Percentiles rank a stretch among this genome's conserved stretches.
phyloP scores from a whole-genome alignment of 2,888 invertebrate genomes.

The Homarus gammarus region DNA sequence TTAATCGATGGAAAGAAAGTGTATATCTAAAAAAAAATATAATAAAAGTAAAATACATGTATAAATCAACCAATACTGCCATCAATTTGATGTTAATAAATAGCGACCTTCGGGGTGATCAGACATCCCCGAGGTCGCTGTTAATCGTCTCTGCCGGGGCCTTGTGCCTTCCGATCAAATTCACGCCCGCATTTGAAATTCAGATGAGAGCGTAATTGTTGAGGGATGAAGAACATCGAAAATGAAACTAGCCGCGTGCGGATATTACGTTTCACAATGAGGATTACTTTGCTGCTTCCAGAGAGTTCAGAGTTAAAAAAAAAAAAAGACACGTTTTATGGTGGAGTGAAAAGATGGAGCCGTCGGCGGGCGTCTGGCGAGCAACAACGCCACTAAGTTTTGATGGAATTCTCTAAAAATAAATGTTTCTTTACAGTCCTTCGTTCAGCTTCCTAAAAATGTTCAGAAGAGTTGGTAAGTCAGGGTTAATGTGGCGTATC shows the following conservation, averaged over 20 bases:
- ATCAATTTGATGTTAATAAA: too few relatives aligned
- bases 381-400: background rate
- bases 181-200: constrained; percentile 7
- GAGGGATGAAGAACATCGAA: background rate
- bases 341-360: background rate
- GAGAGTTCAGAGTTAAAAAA: background rate
- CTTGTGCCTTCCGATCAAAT: background rate
- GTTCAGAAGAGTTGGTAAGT: too few relatives aligned
- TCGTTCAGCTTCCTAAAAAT: too few relatives aligned
- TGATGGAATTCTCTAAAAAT: background rate
- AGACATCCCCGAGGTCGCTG: background rate
- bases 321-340: background rate
- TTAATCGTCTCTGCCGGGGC: background rate
- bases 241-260: background rate
- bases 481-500: too few relatives aligned
- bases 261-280: background rate
- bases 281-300: background rate
- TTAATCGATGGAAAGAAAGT: too few relatives aligned
- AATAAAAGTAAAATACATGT: too few relatives aligned
- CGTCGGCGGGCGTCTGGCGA: background rate
- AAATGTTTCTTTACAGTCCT: background rate
- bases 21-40: too few relatives aligned
- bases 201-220: constrained; percentile 2
- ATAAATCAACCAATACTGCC: too few relatives aligned
- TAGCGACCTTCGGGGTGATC: too few relatives aligned